Evolutionary conservation across 2,113 vertebrate species (phyloP).

Genomic region (Garra rufa): DNA sequence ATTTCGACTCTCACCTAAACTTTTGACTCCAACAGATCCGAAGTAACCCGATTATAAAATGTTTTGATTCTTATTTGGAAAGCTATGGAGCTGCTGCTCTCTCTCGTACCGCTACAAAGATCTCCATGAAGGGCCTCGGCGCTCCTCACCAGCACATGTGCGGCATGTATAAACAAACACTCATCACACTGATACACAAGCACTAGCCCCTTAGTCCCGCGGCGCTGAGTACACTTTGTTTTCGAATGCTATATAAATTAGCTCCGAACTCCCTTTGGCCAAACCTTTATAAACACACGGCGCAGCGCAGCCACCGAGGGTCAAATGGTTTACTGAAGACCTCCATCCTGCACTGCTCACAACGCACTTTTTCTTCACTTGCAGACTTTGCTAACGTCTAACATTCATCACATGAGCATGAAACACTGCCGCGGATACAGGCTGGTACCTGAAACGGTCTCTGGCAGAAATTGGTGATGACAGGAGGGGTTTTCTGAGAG

Average conservation of each 20-base stretch:
- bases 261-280: slow-evolving; percentile 63
- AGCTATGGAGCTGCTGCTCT: slow-evolving; percentile 25
- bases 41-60: neutral
- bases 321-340: slow-evolving; percentile 68
- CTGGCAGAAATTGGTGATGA: neutral
- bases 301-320: slow-evolving; percentile 57
- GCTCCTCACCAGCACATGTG: slow-evolving; percentile 53
- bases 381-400: neutral
- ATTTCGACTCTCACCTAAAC: neutral
- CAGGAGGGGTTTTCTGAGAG: slow-evolving; percentile 14
- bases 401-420: slow-evolving; percentile 28
- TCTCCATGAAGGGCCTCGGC: neutral
- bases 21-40: neutral
- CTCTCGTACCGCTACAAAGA: slow-evolving; percentile 10
- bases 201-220: slow-evolving; percentile 65
- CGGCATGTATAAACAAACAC: slow-evolving; percentile 68
- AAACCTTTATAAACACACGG: slow-evolving; percentile 68
- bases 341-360: slow-evolving; percentile 65
- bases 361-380: slow-evolving; percentile 54
- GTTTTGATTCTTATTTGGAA: neutral
- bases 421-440: neutral
- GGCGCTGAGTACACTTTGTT: slow-evolving; percentile 59
- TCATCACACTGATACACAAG: slow-evolving; percentile 69
- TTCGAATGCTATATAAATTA: slow-evolving; percentile 74
- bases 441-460: slow-evolving; percentile 19